Conservation (phyloP, 2,797 vertebrate genomes). For the Takifugu rubripes region DNA sequence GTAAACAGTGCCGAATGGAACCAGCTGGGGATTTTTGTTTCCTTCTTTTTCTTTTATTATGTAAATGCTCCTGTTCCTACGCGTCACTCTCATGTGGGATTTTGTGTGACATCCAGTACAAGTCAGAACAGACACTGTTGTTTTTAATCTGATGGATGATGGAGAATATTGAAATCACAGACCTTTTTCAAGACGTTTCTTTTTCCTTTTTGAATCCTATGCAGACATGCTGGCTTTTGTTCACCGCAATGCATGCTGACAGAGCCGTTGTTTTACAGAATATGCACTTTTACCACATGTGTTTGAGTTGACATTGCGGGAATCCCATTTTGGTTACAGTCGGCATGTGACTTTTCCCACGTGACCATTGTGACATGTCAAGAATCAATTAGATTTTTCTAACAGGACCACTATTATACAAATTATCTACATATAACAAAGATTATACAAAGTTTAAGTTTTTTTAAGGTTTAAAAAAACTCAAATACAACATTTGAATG, state of each 20-base stretch:
- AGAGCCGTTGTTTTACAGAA: conserved; percentile 32
- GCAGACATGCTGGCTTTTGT: conserved; percentile 27
- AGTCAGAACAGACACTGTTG: conserved; percentile 9
- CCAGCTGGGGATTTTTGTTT: conserved; percentile 64
- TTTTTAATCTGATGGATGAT: conserved; percentile 28
- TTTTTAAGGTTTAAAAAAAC: too few relatives aligned
- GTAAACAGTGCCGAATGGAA: conserved; percentile 70
- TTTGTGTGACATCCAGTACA: conserved; percentile 31
- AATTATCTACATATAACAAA: too few relatives aligned
- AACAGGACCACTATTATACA: too few relatives aligned
- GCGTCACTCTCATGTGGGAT: conserved; percentile 25
- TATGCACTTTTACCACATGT: conserved; percentile 35
- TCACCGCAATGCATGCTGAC: conserved; percentile 27
- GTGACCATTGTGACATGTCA: conserved; percentile 20
- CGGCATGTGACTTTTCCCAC: conserved; percentile 5
- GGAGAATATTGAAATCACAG: conserved; percentile 28
- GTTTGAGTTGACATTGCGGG: conserved; percentile 12
- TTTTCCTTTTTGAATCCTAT: conserved; percentile 7
- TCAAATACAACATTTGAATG: neutral
- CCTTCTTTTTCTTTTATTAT: conserved; percentile 32
- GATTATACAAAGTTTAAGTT: too few relatives aligned
- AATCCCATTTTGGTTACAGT: conserved; percentile 14
- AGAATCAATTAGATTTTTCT: conserved; percentile 9
- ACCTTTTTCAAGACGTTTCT: neutral
- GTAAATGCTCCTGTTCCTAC: conserved; percentile 46